Base-by-base conservation (phyloP, 2,113 vertebrate species). In the Channa argus region DNA sequence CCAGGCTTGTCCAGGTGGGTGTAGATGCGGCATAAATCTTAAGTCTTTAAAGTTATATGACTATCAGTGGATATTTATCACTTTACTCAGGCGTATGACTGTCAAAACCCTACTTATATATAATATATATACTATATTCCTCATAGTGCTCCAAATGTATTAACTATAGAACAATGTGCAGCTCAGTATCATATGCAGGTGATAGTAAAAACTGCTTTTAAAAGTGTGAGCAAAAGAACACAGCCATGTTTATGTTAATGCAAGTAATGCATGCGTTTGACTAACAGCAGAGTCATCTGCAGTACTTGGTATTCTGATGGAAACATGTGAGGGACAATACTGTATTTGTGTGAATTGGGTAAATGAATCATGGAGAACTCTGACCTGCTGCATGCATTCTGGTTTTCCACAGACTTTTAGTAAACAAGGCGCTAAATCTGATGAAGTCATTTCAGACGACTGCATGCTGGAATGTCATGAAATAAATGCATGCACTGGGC, bases 391-490 rank as follows among this genome's bases (percentile, higher is more conserved):
- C 1, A 7, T 62, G 74, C 60, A 44, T 69, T 77, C 34, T 50
- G 11, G 10, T 64, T 68, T 63, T 63, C 62, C 5, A 36, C 70
- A 55, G 8, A 41, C 80, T 59, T 24, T 69, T 15, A 49, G 67
- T 78, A 71, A 85, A 64, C 46, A 75, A 75, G 67, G 13, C 15
- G 34, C 61, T 65, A 74, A 83, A 85, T 82, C 50, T 59, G 72
- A 80, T 83, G 72, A 73, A 44, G 47, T 51, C 47, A 65, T 43
- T 61, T n/a, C 50, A 33, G 12, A 80, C 75, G 80, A 71, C 71
- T 68, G 15, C 60, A 71, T 52, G 60, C 50, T 82, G 77, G 64
- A 83, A 66, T 36, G 36, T 74, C 80, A 71, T 72, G 65, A 81
- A 80, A 75, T 83, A 62, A 46, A 68, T 62, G 47, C 43, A 76